Conservation (phyloP, 2,113 vertebrate genomes). For the Pelecanus crispus region DNA sequence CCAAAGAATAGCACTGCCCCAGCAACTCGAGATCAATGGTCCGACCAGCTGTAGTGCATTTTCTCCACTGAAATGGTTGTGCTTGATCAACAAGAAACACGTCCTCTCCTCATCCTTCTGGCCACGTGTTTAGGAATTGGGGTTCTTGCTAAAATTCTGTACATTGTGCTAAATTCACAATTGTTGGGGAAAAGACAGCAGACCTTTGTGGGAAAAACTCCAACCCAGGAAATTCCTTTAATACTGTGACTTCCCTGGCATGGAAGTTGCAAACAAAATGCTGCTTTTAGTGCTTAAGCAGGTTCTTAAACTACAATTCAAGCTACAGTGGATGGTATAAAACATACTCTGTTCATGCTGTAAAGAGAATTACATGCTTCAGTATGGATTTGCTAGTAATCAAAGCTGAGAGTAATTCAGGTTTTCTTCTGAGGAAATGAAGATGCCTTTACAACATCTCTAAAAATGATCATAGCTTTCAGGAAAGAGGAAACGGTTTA, state of each 20-base stretch:
- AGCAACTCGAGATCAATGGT: not conserved
- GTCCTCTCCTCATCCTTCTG: not conserved
- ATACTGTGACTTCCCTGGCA: not conserved
- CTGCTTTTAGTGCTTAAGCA: not conserved
- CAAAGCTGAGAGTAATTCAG: conserved; percentile 12
- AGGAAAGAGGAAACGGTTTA: conserved; percentile 11
- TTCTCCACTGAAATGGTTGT: conserved; percentile 19
- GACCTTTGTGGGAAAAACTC: not conserved
- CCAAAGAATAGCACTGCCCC: not conserved
- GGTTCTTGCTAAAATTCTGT: conserved; percentile 10
- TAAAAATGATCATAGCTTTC: not conserved
- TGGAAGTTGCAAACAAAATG: not conserved
- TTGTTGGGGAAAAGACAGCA: not conserved
- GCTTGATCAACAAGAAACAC: conserved; percentile 12
- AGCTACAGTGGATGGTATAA: not conserved
- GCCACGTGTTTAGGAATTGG: not conserved
- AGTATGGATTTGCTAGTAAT: not conserved
- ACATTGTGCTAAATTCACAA: conserved; percentile 53
- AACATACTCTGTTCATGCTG: not conserved
- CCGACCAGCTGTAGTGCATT: not conserved
- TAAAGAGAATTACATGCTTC: not conserved
- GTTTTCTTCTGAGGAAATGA: not conserved
- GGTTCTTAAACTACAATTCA: not conserved
- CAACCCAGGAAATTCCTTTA: conserved; percentile 6
- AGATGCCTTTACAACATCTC: not conserved